Conservation (phyloP, 2,888 invertebrate genomes). For the Acanthosepion pharaonis region DNA sequence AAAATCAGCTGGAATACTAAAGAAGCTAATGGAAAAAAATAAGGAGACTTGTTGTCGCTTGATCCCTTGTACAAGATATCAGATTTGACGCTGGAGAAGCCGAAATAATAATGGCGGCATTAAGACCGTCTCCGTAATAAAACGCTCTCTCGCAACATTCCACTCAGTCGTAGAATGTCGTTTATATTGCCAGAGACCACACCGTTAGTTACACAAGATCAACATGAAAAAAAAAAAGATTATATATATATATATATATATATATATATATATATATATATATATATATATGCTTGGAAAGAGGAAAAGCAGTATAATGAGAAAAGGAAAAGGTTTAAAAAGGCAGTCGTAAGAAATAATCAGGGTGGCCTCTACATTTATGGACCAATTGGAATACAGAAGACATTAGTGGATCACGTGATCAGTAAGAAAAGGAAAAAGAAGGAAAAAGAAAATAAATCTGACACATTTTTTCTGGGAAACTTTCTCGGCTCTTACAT, state of each 20-base stretch:
- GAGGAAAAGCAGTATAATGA: neutral
- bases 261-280: neutral
- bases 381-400: neutral
- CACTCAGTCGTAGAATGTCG: neutral
- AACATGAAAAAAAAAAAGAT: neutral
- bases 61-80: neutral
- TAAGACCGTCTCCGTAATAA: conserved; percentile 9
- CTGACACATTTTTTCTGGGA: neutral
- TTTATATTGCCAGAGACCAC: conserved; percentile 11
- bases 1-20: neutral
- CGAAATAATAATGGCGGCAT: neutral
- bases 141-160: neutral
- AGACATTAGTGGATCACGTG: neutral
- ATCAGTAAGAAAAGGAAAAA: neutral
- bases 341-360: neutral
- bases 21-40: neutral
- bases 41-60: neutral
- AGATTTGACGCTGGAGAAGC: neutral
- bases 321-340: neutral
- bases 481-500: neutral
- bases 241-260: too few relatives aligned
- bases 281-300: neutral
- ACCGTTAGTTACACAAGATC: neutral
- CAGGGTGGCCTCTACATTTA: neutral
- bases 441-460: neutral